These are phyloP conservation scores for Molossus alvarezi DNA, from an alignment of 2,797 vertebrate genomes.

Conservation along the genomic window DNA sequence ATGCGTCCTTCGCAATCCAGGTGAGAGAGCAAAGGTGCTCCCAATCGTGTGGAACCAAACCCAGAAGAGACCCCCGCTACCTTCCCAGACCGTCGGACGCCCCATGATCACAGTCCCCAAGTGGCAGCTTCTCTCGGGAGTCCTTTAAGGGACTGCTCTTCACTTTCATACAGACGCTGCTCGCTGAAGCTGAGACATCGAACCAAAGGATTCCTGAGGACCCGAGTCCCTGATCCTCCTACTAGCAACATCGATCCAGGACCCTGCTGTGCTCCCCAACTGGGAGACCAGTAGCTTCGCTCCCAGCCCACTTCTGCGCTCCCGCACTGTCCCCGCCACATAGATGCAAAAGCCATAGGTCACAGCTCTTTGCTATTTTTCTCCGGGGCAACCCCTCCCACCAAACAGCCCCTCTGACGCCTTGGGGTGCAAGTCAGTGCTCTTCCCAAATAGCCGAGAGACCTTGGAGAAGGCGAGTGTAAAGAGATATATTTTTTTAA, in stretches of 20 bases:
- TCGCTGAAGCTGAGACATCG: constrained; percentile 27
- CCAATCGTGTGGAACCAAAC: not conserved
- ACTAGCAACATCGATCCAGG: not conserved
- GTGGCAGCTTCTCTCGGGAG: not conserved
- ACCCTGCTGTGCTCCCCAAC: not conserved
- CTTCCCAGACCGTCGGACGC: not conserved
- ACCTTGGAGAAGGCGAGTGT: constrained; percentile 74
- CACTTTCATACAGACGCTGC: not conserved
- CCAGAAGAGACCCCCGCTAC: not conserved
- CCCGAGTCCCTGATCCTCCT: not conserved
- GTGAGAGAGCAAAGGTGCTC: not conserved
- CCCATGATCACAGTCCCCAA: not conserved
- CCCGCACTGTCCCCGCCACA: not conserved
- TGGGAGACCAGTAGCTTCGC: not conserved
- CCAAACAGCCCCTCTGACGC: not conserved
- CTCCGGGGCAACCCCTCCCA: not conserved
- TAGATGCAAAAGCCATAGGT: constrained; percentile 89
- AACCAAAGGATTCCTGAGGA: constrained; percentile 79
- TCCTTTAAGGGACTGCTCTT: not conserved
- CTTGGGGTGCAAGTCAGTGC: not conserved
- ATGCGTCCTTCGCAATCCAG: not conserved
- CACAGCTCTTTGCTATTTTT: constrained; percentile 82
- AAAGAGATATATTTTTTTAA: constrained; percentile 91
- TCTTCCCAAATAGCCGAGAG: constrained; percentile 68
- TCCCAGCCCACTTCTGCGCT: not conserved